Evolutionary conservation across 92 coral and sea anemone species (phyloP).

Genomic region (Phenganax subtilis): DNA sequence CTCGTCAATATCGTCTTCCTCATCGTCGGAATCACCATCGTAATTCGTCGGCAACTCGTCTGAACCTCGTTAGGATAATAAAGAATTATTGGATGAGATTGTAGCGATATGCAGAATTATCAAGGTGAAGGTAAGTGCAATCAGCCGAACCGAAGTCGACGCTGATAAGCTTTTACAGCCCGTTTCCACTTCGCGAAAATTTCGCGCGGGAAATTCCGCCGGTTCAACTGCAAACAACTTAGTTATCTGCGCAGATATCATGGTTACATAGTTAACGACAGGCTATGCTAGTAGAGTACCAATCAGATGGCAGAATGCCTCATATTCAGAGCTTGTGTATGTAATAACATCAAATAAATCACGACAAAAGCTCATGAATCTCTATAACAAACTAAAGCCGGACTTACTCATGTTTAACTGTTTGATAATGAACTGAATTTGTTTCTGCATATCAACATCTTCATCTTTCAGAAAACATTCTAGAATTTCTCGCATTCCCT

Average conservation of each 20-base stretch:
- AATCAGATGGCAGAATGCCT: too few relatives aligned
- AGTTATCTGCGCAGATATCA: too few relatives aligned
- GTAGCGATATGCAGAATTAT: too few relatives aligned
- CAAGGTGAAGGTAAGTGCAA: too few relatives aligned
- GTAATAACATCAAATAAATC: background rate
- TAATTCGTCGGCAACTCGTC: constrained; percentile 83
- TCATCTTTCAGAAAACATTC: constrained; percentile 93
- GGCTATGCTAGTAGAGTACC: too few relatives aligned
- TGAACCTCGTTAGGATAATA: constrained; percentile 21
- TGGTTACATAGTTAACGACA: too few relatives aligned
- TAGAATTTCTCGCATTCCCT: constrained; percentile 97
- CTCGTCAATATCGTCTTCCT: constrained; percentile 96
- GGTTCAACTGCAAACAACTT: too few relatives aligned
- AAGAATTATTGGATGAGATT: background rate
- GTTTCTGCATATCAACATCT: constrained; percentile 92
- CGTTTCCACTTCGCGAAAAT: too few relatives aligned
- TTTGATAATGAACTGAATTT: constrained; percentile 87
- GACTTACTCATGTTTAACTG: constrained; percentile 75
- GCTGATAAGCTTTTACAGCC: background rate
- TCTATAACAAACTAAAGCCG: background rate
- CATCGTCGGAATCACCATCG: constrained; percentile 89
- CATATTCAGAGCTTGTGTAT: too few relatives aligned
- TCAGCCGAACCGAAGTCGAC: background rate
- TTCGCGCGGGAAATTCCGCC: too few relatives aligned
- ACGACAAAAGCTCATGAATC: background rate